These are phyloP conservation scores for Aproaerema taeniolella DNA, from an alignment of 2,888 invertebrate genomes.

Conservation along the genomic window DNA sequence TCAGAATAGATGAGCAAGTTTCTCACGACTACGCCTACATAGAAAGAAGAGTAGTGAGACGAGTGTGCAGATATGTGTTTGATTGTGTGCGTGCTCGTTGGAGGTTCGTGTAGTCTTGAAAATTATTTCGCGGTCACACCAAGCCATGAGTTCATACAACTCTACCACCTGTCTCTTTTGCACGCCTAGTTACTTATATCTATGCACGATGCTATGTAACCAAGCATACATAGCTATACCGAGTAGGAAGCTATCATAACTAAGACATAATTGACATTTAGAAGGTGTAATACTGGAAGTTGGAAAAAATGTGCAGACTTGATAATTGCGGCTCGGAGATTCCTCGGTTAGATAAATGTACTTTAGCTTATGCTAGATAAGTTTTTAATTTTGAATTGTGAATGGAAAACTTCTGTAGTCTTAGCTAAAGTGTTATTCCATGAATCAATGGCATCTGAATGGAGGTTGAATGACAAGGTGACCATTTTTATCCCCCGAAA, in stretches of 20 bases:
- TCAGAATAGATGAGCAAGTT: conserved; percentile 51
- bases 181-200: conserved; percentile 75
- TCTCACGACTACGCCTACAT: conserved; percentile 74
- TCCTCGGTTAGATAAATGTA: too few relatives aligned
- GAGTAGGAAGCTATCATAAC: conserved; percentile 20
- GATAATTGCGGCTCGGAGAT: not conserved
- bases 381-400: too few relatives aligned
- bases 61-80: conserved; percentile 43
- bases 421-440: too few relatives aligned
- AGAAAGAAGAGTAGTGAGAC: conserved; percentile 59
- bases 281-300: not conserved
- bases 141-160: conserved; percentile 71
- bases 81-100: conserved; percentile 42
- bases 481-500: too few relatives aligned
- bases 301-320: not conserved
- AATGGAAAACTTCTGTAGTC: too few relatives aligned
- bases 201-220: conserved; percentile 64
- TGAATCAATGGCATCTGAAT: too few relatives aligned
- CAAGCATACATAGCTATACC: conserved; percentile 24
- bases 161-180: conserved; percentile 73
- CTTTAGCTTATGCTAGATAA: too few relatives aligned
- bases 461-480: too few relatives aligned
- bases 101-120: conserved; percentile 76
- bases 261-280: conserved; percentile 7
- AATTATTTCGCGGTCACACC: conserved; percentile 77